Percentiles rank a stretch among this genome's conserved stretches.
Conservation (phyloP, 2,113 vertebrate genomes). For the Stegastes partitus region DNA sequence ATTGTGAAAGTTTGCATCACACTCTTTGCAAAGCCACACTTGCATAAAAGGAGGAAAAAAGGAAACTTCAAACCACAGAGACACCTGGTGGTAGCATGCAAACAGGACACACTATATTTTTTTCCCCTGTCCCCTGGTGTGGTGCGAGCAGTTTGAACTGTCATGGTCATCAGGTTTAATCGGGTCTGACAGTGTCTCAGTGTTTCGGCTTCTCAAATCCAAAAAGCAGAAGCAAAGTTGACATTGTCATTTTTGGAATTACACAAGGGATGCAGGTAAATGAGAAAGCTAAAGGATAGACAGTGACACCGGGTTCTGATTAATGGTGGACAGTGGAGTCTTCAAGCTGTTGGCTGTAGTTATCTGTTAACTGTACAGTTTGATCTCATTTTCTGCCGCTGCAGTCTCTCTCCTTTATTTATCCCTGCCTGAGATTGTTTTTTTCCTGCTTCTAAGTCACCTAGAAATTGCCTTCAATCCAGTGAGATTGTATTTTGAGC, state of each 20-base stretch:
- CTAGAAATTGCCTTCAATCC: too few relatives aligned
- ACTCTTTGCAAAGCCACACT: background rate
- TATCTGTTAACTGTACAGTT: too few relatives aligned
- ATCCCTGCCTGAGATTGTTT: too few relatives aligned
- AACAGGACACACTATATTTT: background rate
- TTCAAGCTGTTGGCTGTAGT: too few relatives aligned
- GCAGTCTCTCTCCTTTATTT: too few relatives aligned
- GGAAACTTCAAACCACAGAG: background rate
- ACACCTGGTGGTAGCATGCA: conserved; percentile 48
- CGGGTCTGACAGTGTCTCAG: conserved; percentile 90
- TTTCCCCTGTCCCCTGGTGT: conserved; percentile 90
- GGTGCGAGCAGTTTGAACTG: conserved; percentile 77
- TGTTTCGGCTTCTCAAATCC: too few relatives aligned
- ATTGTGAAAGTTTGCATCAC: background rate
- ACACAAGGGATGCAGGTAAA: background rate
- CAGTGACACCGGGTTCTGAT: background rate
- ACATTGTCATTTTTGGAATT: background rate
- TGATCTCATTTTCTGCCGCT: too few relatives aligned
- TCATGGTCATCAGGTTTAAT: conserved; percentile 88
- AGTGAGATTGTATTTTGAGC: too few relatives aligned
- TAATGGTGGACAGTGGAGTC: background rate
- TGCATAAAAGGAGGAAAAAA: background rate
- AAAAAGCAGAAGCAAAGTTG: too few relatives aligned
- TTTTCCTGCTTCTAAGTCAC: too few relatives aligned
- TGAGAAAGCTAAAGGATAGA: background rate